Base-by-base conservation (phyloP, 2,888 invertebrate genomes). In the Drosophila subquinaria region DNA sequence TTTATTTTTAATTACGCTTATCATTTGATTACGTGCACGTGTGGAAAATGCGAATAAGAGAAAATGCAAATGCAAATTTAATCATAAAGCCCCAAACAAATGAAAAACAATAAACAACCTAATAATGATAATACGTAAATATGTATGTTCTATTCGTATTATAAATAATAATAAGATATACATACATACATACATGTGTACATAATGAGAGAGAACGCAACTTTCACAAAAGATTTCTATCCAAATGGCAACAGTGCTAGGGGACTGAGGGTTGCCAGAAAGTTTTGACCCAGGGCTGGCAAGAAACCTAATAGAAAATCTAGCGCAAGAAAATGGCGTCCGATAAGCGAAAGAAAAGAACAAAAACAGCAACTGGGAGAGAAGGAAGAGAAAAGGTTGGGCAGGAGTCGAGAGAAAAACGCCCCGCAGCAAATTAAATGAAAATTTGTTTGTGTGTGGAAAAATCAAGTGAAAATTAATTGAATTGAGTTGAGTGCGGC, bases 391-490 rank as follows among this genome's bases (percentile, higher is more conserved):
- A 47, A 64, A 40, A 42, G 47, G 23, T 40, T 38, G 23, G 27
- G 11, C 40, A 27, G 27, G 11, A 30, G 55, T 13, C 5, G 35
- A 36, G 27, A 45, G 36, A 67, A 69, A 62, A 78, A 79, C 73
- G 74, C 72, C 77, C 75, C 65, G 72, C 70, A 85, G 84, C 88
- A 85, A 89, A 89, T 85, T 85, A 89, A 85, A 85, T 85, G 84
- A 79, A 87, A 77, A 76, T 81, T 77, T 76, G 79, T 79, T 81
- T 82, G 72, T 85, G 77, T 81, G 81, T 78, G 75, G 81, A 85
- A 82, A 86, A 90, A 85, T 89, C 91, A 91, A 91, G 90, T 91
- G 90, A 90, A 91, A 91, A 91, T 91, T 91, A 91, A 91, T 91
- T 91, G 91, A 91, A 91, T 91, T 83, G 91, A 91, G 91, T 86